A percentile compares a stretch with the other conserved stretches of the same genome.
phyloP scores from a whole-genome alignment of 2,113 vertebrate genomes.

The Cettia cetti region DNA sequence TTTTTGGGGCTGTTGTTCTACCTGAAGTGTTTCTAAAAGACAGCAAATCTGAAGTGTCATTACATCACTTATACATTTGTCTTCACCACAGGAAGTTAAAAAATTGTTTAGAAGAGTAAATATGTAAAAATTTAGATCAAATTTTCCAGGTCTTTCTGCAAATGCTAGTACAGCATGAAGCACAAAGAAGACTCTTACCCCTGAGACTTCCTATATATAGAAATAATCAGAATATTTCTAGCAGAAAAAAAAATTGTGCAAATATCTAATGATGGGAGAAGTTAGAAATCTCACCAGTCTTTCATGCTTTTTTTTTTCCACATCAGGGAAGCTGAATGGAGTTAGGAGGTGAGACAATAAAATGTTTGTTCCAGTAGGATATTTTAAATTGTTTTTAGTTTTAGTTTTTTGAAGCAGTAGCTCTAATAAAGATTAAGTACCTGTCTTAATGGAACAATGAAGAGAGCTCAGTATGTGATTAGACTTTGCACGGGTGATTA shows the following conservation, averaged over 20 bases:
- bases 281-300: background rate
- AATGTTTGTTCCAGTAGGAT: background rate
- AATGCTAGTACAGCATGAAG: background rate
- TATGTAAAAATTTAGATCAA: background rate
- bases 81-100: background rate
- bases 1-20: background rate
- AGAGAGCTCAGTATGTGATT: background rate
- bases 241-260: background rate
- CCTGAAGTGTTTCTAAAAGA: background rate
- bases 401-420: conserved; percentile 20
- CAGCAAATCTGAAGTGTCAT: background rate
- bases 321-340: background rate
- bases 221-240: background rate
- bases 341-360: background rate
- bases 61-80: background rate
- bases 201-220: background rate
- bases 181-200: background rate
- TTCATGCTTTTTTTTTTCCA: background rate
- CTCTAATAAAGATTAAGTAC: conserved; percentile 34
- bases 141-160: background rate
- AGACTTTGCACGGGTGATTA: background rate
- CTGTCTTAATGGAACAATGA: conserved; percentile 25
- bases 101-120: background rate
- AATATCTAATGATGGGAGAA: background rate
- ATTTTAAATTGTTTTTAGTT: background rate